Percentiles rank a stretch among this genome's conserved stretches.
Conservation (phyloP, 2,888 invertebrate genomes). For the Calliopum simillimum region DNA sequence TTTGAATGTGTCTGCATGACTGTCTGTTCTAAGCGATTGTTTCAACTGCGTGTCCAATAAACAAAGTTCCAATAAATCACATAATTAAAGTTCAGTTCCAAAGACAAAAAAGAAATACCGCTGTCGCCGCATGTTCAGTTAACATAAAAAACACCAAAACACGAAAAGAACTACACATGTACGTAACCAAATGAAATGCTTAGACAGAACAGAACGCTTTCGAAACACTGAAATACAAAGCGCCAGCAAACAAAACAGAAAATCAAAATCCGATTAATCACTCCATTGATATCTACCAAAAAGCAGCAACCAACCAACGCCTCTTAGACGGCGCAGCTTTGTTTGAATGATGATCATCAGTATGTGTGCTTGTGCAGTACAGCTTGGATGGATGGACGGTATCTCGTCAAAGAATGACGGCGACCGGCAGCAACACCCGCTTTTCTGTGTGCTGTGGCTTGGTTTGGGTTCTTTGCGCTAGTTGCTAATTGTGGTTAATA, state of each 20-base stretch:
- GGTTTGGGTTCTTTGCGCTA: constrained; percentile 49
- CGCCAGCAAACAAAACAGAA: constrained; percentile 38
- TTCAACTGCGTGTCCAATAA: too few species aligned
- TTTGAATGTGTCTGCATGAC: too few species aligned
- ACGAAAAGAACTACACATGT: neutral
- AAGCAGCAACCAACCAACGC: constrained; percentile 33
- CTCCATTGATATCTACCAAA: constrained; percentile 16
- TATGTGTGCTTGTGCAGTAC: neutral
- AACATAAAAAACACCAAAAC: neutral
- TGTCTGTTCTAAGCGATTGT: too few species aligned
- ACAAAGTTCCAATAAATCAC: constrained; percentile 5
- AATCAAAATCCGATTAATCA: constrained; percentile 58
- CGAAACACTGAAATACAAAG: constrained; percentile 4
- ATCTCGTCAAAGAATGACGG: constrained; percentile 30
- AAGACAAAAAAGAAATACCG: neutral
- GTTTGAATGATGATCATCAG: too few species aligned
- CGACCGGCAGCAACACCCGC: constrained; percentile 49
- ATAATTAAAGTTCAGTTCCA: constrained; percentile 2
- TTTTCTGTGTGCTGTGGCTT: constrained; percentile 24
- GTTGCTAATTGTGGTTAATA: constrained; percentile 60
- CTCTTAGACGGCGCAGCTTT: constrained; percentile 34
- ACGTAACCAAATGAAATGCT: constrained; percentile 8
- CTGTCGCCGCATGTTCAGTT: neutral
- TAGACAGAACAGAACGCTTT: constrained; percentile 5
- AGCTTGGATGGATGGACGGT: constrained; percentile 2